phyloP scores from a whole-genome alignment of 2,113 vertebrate species.

The Cyanocitta stelleri region DNA sequence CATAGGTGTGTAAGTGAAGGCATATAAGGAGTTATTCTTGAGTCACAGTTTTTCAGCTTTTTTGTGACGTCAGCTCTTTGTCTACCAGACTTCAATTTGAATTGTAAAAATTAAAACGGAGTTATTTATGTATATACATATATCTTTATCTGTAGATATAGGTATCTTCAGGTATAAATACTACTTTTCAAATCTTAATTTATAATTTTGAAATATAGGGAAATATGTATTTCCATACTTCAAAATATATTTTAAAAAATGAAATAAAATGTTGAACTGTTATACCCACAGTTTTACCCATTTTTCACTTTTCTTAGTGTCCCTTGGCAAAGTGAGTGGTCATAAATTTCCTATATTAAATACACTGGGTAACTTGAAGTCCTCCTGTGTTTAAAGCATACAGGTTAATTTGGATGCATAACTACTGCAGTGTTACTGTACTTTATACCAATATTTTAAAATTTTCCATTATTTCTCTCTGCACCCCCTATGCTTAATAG shows the following conservation, averaged over 20 bases:
- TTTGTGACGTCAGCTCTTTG: background rate
- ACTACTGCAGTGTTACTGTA: background rate
- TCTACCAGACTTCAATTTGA: background rate
- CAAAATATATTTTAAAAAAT: background rate
- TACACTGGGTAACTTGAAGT: background rate
- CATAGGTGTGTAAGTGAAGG: background rate
- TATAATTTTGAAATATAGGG: background rate
- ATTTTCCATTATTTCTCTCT: background rate
- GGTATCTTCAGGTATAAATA: background rate
- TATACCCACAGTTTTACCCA: background rate
- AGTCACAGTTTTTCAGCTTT: rapidly evolving
- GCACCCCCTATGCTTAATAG: background rate
- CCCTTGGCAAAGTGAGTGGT: background rate
- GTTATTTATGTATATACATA: background rate
- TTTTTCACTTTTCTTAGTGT: background rate
- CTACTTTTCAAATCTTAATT: background rate
- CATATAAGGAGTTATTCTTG: background rate
- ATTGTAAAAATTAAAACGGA: background rate
- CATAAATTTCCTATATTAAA: background rate
- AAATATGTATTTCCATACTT: background rate
- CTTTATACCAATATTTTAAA: background rate
- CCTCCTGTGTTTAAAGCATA: background rate
- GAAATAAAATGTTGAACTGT: background rate
- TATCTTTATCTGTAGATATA: background rate
- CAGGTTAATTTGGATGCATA: background rate